Evolutionary conservation across 2,113 vertebrate species (phyloP), one percentile per base, ranked within the genome.

Genomic region (Otis tarda): DNA sequence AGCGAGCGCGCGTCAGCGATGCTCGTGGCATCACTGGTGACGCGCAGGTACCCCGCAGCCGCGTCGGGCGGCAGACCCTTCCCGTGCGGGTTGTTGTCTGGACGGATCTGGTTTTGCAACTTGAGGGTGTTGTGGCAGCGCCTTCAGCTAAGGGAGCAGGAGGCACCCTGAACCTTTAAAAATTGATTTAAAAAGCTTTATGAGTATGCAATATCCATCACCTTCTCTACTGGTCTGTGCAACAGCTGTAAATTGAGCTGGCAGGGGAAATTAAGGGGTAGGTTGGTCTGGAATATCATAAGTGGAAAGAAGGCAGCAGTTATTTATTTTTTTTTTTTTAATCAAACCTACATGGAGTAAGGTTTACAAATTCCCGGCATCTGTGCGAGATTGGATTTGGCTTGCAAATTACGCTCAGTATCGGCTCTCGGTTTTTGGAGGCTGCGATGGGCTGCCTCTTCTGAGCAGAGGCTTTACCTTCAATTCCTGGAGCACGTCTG

Each of bases 31-130:
- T 43, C 41, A 10, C 41, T 43, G 41, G 15, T 27, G 7, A 27
- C 1, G 3, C 12, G 31, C 0, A 14, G 23, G 50, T 85, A 8
- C 4, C 12, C 31, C 4, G 28, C 41, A 5, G 28, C 35, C 1
- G 12, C 31, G 37, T 25, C 1, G 7, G 22, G 30, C 6, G 1
- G 25, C 59, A 25, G 50, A 12, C 8, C 41, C 35, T 56, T 47
- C 49, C 49, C 33, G 1, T 0, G 2, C 2, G 2, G 11, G 14
- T 11, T 4, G 6, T 20, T 16, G 41, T 43, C 41, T 30, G 67
- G 45, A 5, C 45, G 45, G 43, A n/a, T 17, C 11, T 0, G 1
- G 9, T 57, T 79, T 31, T 35, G 18, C 43, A 39, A 2, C 43
- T 57, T 45, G 8, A 24, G 68, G 82, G 19, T 63, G 11, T 37